Conservation (phyloP, 2,113 vertebrate species). For the Anarrhichthys ocellatus region DNA sequence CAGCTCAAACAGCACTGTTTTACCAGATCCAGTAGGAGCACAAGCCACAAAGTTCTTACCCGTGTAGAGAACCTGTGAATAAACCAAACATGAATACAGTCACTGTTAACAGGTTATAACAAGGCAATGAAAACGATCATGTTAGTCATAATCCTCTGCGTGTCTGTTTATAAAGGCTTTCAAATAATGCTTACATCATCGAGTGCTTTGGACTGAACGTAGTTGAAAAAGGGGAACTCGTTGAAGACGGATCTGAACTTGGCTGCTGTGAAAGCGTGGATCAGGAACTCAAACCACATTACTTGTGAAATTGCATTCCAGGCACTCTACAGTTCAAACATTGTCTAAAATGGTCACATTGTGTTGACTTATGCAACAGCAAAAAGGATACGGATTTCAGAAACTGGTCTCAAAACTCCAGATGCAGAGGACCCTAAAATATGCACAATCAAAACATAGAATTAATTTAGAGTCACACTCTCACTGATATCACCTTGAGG, state of each 20-base stretch:
- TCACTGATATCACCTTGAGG: neutral
- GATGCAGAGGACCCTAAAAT: constrained; percentile 81
- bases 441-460: constrained; percentile 22
- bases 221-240: constrained; percentile 98
- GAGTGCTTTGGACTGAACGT: constrained; percentile 94
- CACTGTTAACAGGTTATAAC: neutral
- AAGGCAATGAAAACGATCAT: neutral
- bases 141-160: neutral
- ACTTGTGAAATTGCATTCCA: constrained; percentile 13
- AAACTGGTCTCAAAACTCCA: constrained; percentile 87
- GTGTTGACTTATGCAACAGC: neutral
- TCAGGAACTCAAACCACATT: constrained; percentile 77
- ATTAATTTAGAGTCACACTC: neutral
- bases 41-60: constrained; percentile 94
- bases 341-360: neutral
- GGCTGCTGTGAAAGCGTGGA: constrained; percentile 81
- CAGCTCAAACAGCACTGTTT: constrained; percentile 96
- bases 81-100: constrained; percentile 26
- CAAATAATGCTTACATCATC: constrained; percentile 91
- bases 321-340: constrained; percentile 8
- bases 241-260: constrained; percentile 94
- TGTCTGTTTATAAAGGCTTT: constrained; percentile 3
- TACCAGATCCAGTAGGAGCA: constrained; percentile 97
- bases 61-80: constrained; percentile 92
- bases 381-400: constrained; percentile 99